Conservation (phyloP, 37 sponge, comb jelly and placozoan species). For the Halichondria panicea region DNA sequence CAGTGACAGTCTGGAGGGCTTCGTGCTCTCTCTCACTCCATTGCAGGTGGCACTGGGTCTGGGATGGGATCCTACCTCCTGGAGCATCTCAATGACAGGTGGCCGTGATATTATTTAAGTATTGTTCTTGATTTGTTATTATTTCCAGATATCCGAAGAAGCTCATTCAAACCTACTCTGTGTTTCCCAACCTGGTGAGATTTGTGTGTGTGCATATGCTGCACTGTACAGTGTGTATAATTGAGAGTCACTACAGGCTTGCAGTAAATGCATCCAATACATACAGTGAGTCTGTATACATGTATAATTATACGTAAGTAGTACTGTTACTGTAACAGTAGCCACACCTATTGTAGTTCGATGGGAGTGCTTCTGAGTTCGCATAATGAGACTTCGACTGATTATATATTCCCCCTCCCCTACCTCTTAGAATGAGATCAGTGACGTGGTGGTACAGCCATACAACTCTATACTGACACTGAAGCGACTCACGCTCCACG, state of each 20-base stretch:
- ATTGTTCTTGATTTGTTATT: no score
- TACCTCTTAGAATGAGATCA: constrained; percentile 62
- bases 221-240: no score
- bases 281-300: no score
- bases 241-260: no score
- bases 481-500: constrained; percentile 91
- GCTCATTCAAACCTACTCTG: constrained; percentile 96
- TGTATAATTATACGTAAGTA: no score
- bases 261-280: no score
- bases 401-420: constrained; percentile 7
- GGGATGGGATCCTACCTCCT: constrained; percentile 95
- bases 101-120: no score
- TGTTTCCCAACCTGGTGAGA: constrained; percentile 90
- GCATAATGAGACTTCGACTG: no score
- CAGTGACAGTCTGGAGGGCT: constrained; percentile 99
- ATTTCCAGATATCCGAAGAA: constrained; percentile 90
- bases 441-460: constrained; percentile 99
- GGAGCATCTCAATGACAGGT: constrained; percentile 92
- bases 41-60: constrained; percentile 98
- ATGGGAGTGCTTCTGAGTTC: no score
- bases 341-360: no score
- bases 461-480: constrained; percentile 98
- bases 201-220: no score
- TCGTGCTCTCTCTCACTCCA: constrained; percentile 95
- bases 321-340: no score